Evolutionary conservation across 1,140 invertebrate species (phyloP).

Genomic region (Solenopsis fugax): DNA sequence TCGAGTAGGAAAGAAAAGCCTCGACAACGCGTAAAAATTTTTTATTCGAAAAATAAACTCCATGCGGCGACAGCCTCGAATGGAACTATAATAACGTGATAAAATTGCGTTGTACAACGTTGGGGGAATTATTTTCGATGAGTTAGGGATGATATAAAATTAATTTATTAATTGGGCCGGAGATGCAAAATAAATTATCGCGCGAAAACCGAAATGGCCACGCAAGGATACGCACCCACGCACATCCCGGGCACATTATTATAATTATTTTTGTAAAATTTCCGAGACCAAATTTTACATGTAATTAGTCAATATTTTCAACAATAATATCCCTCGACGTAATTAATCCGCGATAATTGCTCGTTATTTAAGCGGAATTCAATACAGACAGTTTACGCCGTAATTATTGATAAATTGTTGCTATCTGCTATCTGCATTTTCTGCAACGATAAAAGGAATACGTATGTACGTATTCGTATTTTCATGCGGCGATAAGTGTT

Average conservation of each 20-base stretch:
- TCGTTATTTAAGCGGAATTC: constrained; percentile 13
- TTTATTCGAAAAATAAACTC: neutral
- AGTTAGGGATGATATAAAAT: constrained; percentile 3
- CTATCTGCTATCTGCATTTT: neutral
- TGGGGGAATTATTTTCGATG: constrained; percentile 12
- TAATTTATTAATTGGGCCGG: constrained; percentile 9
- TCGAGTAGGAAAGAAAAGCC: constrained; percentile 9
- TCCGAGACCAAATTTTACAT: neutral
- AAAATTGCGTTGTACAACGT: neutral
- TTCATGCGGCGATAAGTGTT: constrained; percentile 1
- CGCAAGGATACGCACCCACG: neutral
- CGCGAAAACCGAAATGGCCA: neutral
- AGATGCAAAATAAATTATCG: neutral
- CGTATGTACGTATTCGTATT: neutral
- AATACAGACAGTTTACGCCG: neutral
- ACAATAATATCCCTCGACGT: neutral
- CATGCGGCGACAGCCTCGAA: neutral
- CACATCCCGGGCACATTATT: neutral
- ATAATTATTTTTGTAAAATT: constrained; percentile 4
- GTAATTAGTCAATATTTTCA: constrained; percentile 8
- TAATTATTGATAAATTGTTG: neutral
- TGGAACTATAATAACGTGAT: neutral
- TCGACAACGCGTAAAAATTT: constrained; percentile 2
- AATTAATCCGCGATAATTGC: constrained; percentile 15
- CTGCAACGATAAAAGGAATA: neutral